phyloP scores from a whole-genome alignment of 2,888 invertebrate genomes.

The Melinaea menophilus region DNA sequence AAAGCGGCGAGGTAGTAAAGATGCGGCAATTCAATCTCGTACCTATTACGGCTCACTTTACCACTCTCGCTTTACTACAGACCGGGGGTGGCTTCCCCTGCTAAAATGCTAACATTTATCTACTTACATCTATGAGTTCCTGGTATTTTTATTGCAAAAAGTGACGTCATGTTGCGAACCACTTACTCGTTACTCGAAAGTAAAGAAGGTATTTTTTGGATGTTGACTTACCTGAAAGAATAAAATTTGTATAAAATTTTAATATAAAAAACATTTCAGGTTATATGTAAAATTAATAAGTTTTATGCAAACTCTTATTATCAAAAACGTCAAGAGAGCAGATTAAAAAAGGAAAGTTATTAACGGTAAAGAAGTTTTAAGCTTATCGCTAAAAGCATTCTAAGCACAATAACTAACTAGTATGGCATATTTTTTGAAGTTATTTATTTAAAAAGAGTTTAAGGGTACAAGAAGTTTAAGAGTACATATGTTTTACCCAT shows the following conservation, averaged over 20 bases:
- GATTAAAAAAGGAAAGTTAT: no score
- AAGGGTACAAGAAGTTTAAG: no score
- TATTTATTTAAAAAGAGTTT: no score
- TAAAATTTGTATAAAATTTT: slow-evolving; percentile 18
- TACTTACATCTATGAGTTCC: slow-evolving; percentile 45
- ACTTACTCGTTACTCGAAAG: no score
- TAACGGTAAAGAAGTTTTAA: no score
- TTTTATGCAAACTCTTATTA: neutral
- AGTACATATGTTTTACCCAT: no score
- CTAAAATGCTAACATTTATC: slow-evolving; percentile 53
- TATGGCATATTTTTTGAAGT: no score
- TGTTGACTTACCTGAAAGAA: slow-evolving; percentile 50
- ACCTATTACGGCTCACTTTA: slow-evolving; percentile 56
- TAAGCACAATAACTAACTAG: no score
- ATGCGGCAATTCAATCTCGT: slow-evolving; percentile 66
- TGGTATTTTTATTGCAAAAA: slow-evolving; percentile 58
- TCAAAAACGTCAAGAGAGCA: neutral
- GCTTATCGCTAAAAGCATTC: no score
- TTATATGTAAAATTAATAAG: slow-evolving; percentile 9
- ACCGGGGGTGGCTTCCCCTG: slow-evolving; percentile 38
- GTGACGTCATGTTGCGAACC: slow-evolving; percentile 9
- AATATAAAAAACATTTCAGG: neutral
- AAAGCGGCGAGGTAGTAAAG: slow-evolving; percentile 54
- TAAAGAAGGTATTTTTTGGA: neutral
- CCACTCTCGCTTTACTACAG: slow-evolving; percentile 38